phyloP scores from a whole-genome alignment of 2,113 vertebrate genomes.

The Gasterosteus nipponicus region DNA sequence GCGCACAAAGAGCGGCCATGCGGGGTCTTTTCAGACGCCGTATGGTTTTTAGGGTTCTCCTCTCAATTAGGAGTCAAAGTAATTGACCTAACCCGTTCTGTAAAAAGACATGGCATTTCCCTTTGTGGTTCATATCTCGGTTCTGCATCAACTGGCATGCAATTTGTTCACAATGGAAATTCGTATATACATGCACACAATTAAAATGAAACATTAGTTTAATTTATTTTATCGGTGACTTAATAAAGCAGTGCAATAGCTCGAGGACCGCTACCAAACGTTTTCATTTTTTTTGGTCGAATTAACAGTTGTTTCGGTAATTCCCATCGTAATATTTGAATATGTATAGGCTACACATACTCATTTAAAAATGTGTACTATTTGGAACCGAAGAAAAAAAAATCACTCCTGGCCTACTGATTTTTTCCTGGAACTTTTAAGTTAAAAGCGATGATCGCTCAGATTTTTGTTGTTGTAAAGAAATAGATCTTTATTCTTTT shows the following conservation, averaged over 20 bases:
- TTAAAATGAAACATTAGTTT: neutral
- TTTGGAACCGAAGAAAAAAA: neutral
- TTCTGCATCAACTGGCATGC: conserved; percentile 45
- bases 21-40: conserved; percentile 8
- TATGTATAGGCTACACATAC: neutral
- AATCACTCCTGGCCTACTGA: neutral
- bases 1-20: conserved; percentile 71
- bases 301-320: neutral
- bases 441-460: neutral
- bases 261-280: neutral
- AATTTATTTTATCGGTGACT: neutral
- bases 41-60: conserved; percentile 94
- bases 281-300: neutral
- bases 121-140: conserved; percentile 68
- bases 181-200: neutral
- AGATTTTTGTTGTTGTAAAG: neutral
- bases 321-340: neutral
- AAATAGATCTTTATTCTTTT: neutral
- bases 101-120: conserved; percentile 82
- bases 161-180: no score
- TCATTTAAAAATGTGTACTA: neutral
- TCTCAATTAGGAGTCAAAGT: conserved; percentile 95
- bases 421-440: neutral
- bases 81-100: conserved; percentile 90
- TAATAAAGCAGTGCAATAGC: no score